Conservation (phyloP, 2,113 vertebrate species). For the pig (Sus scrofa) region DNA sequence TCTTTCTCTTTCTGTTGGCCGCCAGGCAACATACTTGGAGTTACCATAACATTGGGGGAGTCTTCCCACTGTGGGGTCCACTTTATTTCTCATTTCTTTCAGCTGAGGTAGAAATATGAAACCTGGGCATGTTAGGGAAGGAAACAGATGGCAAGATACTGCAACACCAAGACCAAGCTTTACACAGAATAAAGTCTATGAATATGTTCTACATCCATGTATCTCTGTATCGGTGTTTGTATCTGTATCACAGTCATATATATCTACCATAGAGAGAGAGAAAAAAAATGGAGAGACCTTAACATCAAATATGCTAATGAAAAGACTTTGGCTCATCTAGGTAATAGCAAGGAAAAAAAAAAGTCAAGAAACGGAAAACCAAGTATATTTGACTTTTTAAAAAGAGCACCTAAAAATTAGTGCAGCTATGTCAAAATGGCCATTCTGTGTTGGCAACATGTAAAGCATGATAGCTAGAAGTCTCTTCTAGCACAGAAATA, state of each 20-base stretch:
- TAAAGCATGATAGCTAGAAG: rapidly evolving
- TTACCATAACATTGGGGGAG: not conserved
- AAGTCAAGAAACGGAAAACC: not conserved
- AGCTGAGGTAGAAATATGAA: not conserved
- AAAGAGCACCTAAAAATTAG: not conserved
- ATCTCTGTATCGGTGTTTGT: not conserved
- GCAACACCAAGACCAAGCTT: not conserved
- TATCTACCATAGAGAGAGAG: not conserved
- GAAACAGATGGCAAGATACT: not conserved
- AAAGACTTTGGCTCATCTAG: not conserved
- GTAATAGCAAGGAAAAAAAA: slow-evolving; percentile 1
- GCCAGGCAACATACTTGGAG: too few relatives aligned
- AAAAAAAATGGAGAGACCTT: not conserved
- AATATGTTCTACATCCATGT: not conserved
- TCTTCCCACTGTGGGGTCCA: not conserved
- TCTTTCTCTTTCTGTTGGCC: not conserved
- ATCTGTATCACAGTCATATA: not conserved
- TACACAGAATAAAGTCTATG: not conserved
- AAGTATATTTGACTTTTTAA: not conserved
- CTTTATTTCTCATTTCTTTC: not conserved
- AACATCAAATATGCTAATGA: not conserved
- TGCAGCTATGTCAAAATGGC: not conserved
- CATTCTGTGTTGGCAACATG: not conserved
- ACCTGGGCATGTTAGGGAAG: not conserved
- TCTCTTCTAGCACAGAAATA: not conserved